Conservation (phyloP, 2,113 vertebrate species). For the Pogona vitticeps region DNA sequence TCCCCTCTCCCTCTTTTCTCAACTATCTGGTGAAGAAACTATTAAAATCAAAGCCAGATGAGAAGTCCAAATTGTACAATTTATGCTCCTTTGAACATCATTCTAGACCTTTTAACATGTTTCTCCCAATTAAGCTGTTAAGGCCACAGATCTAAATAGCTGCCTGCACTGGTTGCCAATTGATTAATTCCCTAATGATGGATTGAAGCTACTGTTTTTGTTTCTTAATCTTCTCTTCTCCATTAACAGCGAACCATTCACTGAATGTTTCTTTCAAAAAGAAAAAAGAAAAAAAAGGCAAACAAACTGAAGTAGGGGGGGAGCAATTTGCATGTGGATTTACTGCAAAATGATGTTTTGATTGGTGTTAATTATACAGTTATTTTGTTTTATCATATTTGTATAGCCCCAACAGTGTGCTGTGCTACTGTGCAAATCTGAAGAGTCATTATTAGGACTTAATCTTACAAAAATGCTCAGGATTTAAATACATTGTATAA, state of each 20-base stretch:
- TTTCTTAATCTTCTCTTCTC: slow-evolving; percentile 79
- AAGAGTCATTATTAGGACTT: slow-evolving; percentile 12
- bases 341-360: slow-evolving; percentile 62
- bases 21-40: slow-evolving; percentile 73
- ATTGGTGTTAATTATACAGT: slow-evolving; percentile 52
- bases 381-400: slow-evolving; percentile 56
- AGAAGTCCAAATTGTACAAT: slow-evolving; percentile 75
- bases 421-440: slow-evolving; percentile 30
- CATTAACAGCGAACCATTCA: slow-evolving; percentile 73
- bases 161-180: slow-evolving; percentile 78
- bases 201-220: slow-evolving; percentile 82
- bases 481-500: not conserved
- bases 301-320: slow-evolving; percentile 50
- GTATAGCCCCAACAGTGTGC: slow-evolving; percentile 18
- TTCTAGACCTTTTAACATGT: slow-evolving; percentile 74
- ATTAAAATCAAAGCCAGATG: slow-evolving; percentile 73
- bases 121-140: slow-evolving; percentile 79
- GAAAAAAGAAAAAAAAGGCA: slow-evolving; percentile 56
- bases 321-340: slow-evolving; percentile 55
- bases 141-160: slow-evolving; percentile 81
- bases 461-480: slow-evolving; percentile 38
- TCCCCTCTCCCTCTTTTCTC: not conserved
- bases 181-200: slow-evolving; percentile 85
- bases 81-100: slow-evolving; percentile 78
- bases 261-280: slow-evolving; percentile 66